These are phyloP conservation scores for Spea hammondii DNA, from an alignment of 2,797 vertebrate genomes.

Conservation along the genomic window DNA sequence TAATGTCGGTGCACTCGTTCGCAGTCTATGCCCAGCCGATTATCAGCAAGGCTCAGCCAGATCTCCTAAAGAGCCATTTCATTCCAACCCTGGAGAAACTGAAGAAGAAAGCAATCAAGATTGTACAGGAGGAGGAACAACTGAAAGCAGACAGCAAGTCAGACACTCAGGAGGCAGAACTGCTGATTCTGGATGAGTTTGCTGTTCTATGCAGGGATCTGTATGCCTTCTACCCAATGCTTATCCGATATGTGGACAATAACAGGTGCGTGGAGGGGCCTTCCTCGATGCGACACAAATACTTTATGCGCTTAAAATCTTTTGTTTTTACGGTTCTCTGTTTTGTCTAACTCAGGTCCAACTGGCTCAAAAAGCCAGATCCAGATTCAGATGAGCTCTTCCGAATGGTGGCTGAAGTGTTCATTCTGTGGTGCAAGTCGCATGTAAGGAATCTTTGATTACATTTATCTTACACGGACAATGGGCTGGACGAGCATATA, in stretches of 20 bases:
- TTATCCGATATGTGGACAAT: conserved; percentile 98
- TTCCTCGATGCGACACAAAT: background rate
- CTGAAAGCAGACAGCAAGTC: conserved; percentile 87
- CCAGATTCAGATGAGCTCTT: conserved; percentile 92
- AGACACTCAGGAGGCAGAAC: conserved; percentile 95
- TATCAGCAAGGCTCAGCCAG: conserved; percentile 92
- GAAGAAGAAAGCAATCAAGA: conserved; percentile 96
- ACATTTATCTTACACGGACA: background rate
- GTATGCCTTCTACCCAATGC: conserved; percentile 97
- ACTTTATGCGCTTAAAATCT: background rate
- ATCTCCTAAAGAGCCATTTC: conserved; percentile 92
- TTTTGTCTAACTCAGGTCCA: conserved; percentile 73
- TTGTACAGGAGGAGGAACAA: conserved; percentile 92
- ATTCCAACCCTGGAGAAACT: conserved; percentile 95
- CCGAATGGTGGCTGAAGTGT: conserved; percentile 96
- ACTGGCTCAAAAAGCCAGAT: conserved; percentile 95
- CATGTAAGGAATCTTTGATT: conserved; percentile 75
- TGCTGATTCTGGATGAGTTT: conserved; percentile 96
- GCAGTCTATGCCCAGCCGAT: conserved; percentile 96
- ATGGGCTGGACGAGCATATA: too few relatives aligned
- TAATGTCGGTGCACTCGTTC: conserved; percentile 11
- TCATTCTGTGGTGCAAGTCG: conserved; percentile 98
- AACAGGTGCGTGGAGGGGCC: conserved; percentile 78
- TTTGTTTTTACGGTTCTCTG: background rate
- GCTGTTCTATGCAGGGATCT: conserved; percentile 93